phyloP scores from a whole-genome alignment of 1,140 invertebrate species.

The Vanessa atalanta region DNA sequence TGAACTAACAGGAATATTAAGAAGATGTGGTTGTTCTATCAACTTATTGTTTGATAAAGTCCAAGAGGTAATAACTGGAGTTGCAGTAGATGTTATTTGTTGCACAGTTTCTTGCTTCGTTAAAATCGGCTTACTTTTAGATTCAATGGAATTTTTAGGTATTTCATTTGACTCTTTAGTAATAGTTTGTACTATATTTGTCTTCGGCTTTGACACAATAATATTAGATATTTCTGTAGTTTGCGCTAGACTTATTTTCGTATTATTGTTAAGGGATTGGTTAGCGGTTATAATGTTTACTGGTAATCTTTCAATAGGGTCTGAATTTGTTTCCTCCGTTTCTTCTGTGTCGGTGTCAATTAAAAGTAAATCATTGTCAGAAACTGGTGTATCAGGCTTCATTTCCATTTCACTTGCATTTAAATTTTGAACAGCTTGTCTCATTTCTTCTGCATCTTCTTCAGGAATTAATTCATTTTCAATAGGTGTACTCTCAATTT shows the following conservation, averaged over 20 bases:
- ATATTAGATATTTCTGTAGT: conserved; percentile 49
- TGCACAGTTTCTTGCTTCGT: conserved; percentile 71
- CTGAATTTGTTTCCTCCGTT: conserved; percentile 70
- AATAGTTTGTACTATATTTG: conserved; percentile 57
- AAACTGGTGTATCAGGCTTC: conserved; percentile 91
- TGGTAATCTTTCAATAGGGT: conserved; percentile 66
- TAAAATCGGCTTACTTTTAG: conserved; percentile 56
- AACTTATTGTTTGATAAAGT: conserved; percentile 70
- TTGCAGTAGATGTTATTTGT: conserved; percentile 78
- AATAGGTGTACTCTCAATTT: conserved; percentile 68
- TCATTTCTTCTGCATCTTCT: conserved; percentile 89
- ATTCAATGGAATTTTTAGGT: conserved; percentile 40
- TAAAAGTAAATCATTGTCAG: conserved; percentile 90
- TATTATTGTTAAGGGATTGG: conserved; percentile 51
- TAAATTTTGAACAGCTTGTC: conserved; percentile 88
- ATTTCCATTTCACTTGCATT: conserved; percentile 87
- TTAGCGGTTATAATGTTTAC: conserved; percentile 71
- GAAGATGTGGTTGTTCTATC: conserved; percentile 67
- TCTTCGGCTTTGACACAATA: conserved; percentile 51
- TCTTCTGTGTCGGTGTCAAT: conserved; percentile 94
- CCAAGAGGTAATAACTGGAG: conserved; percentile 82
- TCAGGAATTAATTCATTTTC: conserved; percentile 82
- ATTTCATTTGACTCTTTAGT: conserved; percentile 45
- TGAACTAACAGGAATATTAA: conserved; percentile 60
- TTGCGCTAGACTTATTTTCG: conserved; percentile 47